These are phyloP conservation scores for Acrossocheilus fasciatus DNA, from an alignment of 2,797 vertebrate genomes.

Conservation along the genomic window DNA sequence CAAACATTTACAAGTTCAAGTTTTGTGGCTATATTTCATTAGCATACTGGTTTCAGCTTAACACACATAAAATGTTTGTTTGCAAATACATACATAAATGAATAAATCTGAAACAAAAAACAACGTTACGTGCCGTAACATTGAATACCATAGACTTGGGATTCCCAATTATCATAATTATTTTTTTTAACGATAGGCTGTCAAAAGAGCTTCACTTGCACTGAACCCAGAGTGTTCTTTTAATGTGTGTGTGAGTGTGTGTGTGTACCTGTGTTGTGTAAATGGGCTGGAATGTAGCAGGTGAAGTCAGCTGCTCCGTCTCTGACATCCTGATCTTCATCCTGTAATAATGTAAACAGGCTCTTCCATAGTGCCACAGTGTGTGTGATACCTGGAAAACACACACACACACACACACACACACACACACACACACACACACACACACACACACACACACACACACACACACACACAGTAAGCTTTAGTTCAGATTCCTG, in stretches of 20 bases:
- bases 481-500: not conserved
- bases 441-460: slow-evolving; percentile 24
- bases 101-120: too few relatives aligned
- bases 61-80: too few relatives aligned
- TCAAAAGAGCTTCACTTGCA: not conserved
- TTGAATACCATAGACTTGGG: too few relatives aligned
- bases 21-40: not conserved
- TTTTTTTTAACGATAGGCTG: too few relatives aligned
- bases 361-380: slow-evolving; percentile 88
- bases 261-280: slow-evolving; percentile 71
- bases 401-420: not conserved
- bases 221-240: not conserved
- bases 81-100: too few relatives aligned
- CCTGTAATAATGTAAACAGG: slow-evolving; percentile 88
- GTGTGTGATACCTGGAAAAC: slow-evolving; percentile 78
- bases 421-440: slow-evolving; percentile 15
- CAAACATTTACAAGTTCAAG: not conserved
- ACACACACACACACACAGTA: not conserved
- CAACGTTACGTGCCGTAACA: too few relatives aligned
- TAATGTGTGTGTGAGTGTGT: slow-evolving; percentile 55
- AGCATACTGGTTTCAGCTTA: too few relatives aligned
- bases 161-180: too few relatives aligned
- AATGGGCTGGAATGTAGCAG: slow-evolving; percentile 69
- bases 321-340: slow-evolving; percentile 89
- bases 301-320: slow-evolving; percentile 85